A percentile compares a stretch with the other conserved stretches of the same genome.
Evolutionary conservation across 2,888 invertebrate species (phyloP).

Genomic region (Caenorhabditis sp.): DNA sequence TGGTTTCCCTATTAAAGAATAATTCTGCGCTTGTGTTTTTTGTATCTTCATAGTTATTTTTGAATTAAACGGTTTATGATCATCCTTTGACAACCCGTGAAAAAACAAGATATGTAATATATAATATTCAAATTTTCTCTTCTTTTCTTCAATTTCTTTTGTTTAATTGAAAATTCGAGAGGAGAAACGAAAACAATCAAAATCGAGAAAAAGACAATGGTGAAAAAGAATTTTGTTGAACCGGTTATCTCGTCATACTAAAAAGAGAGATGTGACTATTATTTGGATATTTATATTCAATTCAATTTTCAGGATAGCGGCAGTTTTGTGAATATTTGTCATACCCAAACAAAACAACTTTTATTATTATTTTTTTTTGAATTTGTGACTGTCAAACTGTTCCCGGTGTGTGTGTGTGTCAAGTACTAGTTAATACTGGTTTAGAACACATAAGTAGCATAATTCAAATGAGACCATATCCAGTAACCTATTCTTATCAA

Average conservation of each 20-base stretch:
- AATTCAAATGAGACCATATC: too few species aligned
- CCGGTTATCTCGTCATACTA: neutral
- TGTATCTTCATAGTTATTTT: neutral
- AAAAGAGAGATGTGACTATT: neutral
- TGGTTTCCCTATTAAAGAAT: neutral
- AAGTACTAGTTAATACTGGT: too few species aligned
- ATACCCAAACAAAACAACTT: too few species aligned
- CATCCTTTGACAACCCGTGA: neutral
- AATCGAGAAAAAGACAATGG: neutral
- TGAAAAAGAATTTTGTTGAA: neutral
- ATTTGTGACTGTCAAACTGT: too few species aligned
- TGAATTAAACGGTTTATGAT: too few species aligned
- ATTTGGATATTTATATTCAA: neutral
- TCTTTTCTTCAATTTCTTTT: neutral
- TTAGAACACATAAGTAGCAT: too few species aligned
- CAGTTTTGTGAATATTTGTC: too few species aligned
- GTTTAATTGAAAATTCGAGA: neutral
- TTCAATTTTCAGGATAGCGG: too few species aligned
- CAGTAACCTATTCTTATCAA: too few species aligned
- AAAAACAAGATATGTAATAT: neutral
- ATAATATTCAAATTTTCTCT: neutral
- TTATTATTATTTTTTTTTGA: too few species aligned
- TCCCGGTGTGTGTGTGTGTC: too few species aligned
- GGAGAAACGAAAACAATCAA: neutral
- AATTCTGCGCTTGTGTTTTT: neutral